Evolutionary conservation across 2,888 invertebrate genomes (phyloP).

Genomic region (Yponomeuta evonymella): DNA sequence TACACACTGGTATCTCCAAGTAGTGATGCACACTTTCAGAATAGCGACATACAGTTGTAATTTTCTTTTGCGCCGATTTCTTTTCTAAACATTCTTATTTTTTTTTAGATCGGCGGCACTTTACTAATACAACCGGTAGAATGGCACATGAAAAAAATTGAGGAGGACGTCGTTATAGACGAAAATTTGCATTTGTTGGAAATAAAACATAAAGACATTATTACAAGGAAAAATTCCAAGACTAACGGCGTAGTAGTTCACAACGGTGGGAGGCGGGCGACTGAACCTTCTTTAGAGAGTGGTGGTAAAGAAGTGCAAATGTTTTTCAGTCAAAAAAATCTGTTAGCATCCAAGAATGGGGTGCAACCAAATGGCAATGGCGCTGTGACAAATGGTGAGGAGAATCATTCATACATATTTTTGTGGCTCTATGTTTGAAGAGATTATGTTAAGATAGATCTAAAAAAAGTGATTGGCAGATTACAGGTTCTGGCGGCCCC

Average conservation of each 20-base stretch:
- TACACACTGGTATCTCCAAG: too few relatives aligned
- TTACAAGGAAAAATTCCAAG: constrained; percentile 43
- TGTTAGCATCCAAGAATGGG: background rate
- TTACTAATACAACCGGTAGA: constrained; percentile 76
- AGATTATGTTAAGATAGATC: background rate
- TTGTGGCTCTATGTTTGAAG: background rate
- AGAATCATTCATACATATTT: background rate
- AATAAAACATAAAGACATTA: constrained; percentile 44
- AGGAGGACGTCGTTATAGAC: constrained; percentile 52
- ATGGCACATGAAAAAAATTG: constrained; percentile 68
- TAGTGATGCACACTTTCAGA: background rate
- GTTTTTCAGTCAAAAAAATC: constrained; percentile 24
- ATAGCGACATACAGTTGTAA: background rate
- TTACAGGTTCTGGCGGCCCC: too few relatives aligned
- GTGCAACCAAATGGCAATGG: background rate
- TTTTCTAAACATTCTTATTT: background rate
- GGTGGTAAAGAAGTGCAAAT: background rate
- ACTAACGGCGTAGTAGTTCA: constrained; percentile 28
- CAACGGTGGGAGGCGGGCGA: constrained; percentile 27
- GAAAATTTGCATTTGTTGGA: constrained; percentile 53
- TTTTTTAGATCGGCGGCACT: constrained; percentile 72
- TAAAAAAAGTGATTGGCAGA: too few relatives aligned
- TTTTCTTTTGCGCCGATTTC: background rate
- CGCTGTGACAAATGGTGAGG: constrained; percentile 10
- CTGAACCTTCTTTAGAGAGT: constrained; percentile 29